phyloP scores from a whole-genome alignment of 2,113 vertebrate genomes.

The Mus spicilegus region DNA sequence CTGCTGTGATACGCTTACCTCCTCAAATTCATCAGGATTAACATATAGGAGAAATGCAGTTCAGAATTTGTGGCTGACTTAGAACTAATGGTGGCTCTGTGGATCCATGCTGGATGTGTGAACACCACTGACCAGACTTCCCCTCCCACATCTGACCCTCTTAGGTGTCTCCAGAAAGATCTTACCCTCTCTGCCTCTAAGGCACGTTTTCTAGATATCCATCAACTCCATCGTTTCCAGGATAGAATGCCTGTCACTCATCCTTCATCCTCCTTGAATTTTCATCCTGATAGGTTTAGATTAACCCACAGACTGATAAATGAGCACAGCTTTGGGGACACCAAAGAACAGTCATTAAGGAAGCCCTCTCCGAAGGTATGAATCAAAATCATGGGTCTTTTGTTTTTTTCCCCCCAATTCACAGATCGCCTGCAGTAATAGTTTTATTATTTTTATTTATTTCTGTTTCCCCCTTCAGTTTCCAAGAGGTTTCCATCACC shows the following conservation, averaged over 20 bases:
- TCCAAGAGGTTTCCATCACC: slow-evolving; percentile 70
- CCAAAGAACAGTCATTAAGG: slow-evolving; percentile 80
- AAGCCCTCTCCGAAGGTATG: slow-evolving; percentile 75
- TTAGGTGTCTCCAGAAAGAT: slow-evolving; percentile 58
- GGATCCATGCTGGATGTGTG: slow-evolving; percentile 58
- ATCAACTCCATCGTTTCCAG: slow-evolving; percentile 70
- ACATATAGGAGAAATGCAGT: slow-evolving; percentile 52
- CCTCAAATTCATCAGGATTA: slow-evolving; percentile 75
- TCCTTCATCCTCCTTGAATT: slow-evolving; percentile 83
- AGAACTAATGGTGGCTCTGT: slow-evolving; percentile 78
- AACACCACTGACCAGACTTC: neutral
- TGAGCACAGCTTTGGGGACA: slow-evolving; percentile 73
- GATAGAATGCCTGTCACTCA: slow-evolving; percentile 77
- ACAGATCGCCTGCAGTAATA: slow-evolving; percentile 52
- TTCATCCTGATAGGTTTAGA: slow-evolving; percentile 78
- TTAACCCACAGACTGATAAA: slow-evolving; percentile 84
- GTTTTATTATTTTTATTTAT: slow-evolving; percentile 74
- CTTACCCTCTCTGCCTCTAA: slow-evolving; percentile 53
- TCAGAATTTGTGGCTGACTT: slow-evolving; percentile 73
- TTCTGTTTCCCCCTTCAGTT: slow-evolving; percentile 58
- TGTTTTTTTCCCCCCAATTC: slow-evolving; percentile 42
- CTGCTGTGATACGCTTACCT: slow-evolving; percentile 70
- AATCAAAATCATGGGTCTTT: slow-evolving; percentile 78
- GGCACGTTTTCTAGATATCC: slow-evolving; percentile 69
- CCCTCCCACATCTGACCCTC: slow-evolving; percentile 5